Evolutionary conservation across 1,140 invertebrate genomes (phyloP).

Genomic region (Drosophila tristis): DNA sequence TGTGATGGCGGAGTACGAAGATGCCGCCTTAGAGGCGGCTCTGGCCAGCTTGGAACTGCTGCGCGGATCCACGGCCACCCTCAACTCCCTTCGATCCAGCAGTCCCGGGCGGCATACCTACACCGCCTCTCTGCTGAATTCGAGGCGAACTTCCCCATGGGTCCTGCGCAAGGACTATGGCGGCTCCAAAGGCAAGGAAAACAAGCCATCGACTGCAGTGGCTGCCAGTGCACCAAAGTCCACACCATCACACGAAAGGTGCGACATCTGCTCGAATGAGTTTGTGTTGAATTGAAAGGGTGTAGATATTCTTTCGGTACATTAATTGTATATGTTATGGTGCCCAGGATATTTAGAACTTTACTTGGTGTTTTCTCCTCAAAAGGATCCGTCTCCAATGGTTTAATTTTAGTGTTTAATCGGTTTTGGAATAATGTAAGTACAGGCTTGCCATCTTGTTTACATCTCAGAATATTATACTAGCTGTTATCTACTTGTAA

Average conservation of each 20-base stretch:
- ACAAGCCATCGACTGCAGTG: slow-evolving; percentile 5
- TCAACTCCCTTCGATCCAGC: slow-evolving; percentile 43
- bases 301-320: too few relatives aligned
- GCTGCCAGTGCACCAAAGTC: neutral
- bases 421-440: too few relatives aligned
- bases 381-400: neutral
- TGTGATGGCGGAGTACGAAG: slow-evolving; percentile 49
- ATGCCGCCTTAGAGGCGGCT: slow-evolving; percentile 63
- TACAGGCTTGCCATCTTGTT: too few relatives aligned
- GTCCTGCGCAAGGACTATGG: slow-evolving; percentile 49
- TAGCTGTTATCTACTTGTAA: too few relatives aligned
- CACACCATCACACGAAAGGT: slow-evolving; percentile 40
- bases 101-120: slow-evolving; percentile 42
- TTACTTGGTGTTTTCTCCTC: too few relatives aligned
- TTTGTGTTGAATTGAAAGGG: slow-evolving; percentile 19
- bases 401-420: too few relatives aligned
- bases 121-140: slow-evolving; percentile 33
- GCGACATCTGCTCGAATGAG: slow-evolving; percentile 54
- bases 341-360: too few relatives aligned
- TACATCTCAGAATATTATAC: too few relatives aligned
- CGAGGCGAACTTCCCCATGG: slow-evolving; percentile 60
- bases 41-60: slow-evolving; percentile 55
- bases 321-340: too few relatives aligned
- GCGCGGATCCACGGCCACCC: slow-evolving; percentile 47
- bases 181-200: slow-evolving; percentile 18